These are phyloP conservation scores for Enteromius trimaculatus DNA, from an alignment of 2,797 vertebrate species.

Conservation along the genomic window DNA sequence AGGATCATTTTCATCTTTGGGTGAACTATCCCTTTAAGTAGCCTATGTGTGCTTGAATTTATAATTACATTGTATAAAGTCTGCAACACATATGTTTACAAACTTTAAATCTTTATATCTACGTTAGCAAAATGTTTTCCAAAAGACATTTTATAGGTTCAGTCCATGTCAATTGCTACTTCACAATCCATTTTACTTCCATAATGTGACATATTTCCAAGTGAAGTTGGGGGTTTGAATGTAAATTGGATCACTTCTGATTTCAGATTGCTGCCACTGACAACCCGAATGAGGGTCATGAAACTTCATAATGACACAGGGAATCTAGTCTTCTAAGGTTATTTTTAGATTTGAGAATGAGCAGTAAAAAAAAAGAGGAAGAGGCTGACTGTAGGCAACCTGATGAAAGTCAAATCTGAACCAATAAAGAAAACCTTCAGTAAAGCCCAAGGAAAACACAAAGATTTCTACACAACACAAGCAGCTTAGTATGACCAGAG, in stretches of 20 bases:
- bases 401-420: neutral
- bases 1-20: too few species aligned
- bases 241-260: neutral
- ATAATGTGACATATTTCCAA: neutral
- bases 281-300: neutral
- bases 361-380: conserved; percentile 21
- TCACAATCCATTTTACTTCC: neutral
- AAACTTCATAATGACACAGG: conserved; percentile 30
- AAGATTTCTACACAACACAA: neutral
- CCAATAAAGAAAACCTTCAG: conserved; percentile 3
- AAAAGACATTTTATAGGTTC: neutral
- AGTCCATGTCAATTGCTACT: neutral
- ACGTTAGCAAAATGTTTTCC: neutral
- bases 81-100: too few species aligned
- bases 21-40: too few species aligned
- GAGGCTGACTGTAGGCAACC: neutral
- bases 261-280: neutral
- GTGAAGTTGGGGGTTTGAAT: neutral
- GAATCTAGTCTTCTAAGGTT: conserved; percentile 50
- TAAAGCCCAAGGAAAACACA: neutral
- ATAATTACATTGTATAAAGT: too few species aligned
- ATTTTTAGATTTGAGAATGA: conserved; percentile 49
- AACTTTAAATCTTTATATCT: neutral
- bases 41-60: too few species aligned
- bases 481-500: neutral